phyloP scores from a whole-genome alignment of 2,888 invertebrate species.

The Papilio gigon region DNA sequence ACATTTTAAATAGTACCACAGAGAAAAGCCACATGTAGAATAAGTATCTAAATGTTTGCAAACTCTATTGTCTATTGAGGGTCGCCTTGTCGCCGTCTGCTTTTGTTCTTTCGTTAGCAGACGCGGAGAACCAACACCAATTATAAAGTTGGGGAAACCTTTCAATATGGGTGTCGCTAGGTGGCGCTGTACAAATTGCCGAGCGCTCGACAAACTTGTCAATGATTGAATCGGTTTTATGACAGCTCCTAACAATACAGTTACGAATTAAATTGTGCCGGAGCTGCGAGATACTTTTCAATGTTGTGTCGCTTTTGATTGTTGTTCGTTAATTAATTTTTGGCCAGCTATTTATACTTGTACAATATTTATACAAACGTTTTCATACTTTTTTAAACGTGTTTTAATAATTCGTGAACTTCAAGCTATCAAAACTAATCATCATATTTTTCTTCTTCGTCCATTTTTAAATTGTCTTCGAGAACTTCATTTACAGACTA shows the following conservation, averaged over 20 bases:
- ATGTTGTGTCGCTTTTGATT: constrained; percentile 25
- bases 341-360: neutral
- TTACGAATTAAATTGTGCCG: constrained; percentile 28
- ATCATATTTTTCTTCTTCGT: too few species aligned
- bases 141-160: constrained; percentile 60
- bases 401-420: too few species aligned
- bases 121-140: constrained; percentile 55
- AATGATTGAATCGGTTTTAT: constrained; percentile 49
- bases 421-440: too few species aligned
- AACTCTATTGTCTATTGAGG: constrained; percentile 32
- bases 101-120: constrained; percentile 35
- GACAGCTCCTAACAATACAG: constrained; percentile 40
- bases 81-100: constrained; percentile 30
- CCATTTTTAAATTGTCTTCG: too few species aligned
- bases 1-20: too few species aligned
- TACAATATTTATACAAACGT: neutral
- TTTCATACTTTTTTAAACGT: neutral
- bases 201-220: constrained; percentile 43
- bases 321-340: constrained; percentile 37
- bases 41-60: neutral
- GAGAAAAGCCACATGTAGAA: neutral
- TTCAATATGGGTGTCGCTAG: constrained; percentile 47
- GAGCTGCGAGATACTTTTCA: constrained; percentile 29
- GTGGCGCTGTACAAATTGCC: constrained; percentile 48
- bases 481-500: neutral